These are phyloP conservation scores for Drosophila orosa DNA, from an alignment of 1,140 invertebrate genomes.

Conservation along the genomic window DNA sequence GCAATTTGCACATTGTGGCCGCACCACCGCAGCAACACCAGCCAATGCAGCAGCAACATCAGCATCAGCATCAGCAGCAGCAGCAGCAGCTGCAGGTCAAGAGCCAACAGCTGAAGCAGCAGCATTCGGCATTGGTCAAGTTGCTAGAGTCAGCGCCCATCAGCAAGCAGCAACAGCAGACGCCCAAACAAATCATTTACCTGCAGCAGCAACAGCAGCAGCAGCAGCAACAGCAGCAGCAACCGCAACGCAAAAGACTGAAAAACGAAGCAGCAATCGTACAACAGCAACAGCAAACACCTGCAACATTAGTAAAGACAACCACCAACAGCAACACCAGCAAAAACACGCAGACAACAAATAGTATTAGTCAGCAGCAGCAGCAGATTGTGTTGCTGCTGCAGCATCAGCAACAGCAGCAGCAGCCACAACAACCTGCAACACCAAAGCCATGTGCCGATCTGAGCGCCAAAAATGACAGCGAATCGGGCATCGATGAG, in stretches of 20 bases:
- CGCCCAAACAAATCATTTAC: constrained; percentile 73
- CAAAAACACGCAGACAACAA: constrained; percentile 66
- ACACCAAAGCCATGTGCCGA: constrained; percentile 71
- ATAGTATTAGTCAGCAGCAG: constrained; percentile 81
- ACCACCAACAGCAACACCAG: constrained; percentile 58
- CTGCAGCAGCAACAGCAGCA: constrained; percentile 62
- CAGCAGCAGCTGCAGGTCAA: constrained; percentile 56
- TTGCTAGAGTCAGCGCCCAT: constrained; percentile 81
- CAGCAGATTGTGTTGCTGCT: constrained; percentile 72
- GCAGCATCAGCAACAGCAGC: constrained; percentile 49
- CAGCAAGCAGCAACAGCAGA: constrained; percentile 66
- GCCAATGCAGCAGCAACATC: constrained; percentile 34
- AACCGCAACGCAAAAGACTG: constrained; percentile 83
- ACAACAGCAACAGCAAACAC: constrained; percentile 69
- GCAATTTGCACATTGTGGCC: constrained; percentile 64
- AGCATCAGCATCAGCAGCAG: constrained; percentile 40
- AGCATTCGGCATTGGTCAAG: constrained; percentile 82
- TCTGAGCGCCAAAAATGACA: constrained; percentile 75
- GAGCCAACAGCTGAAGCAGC: constrained; percentile 80
- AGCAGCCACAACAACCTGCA: constrained; percentile 44
- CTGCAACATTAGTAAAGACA: constrained; percentile 79
- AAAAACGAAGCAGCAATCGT: constrained; percentile 73
- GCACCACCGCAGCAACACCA: constrained; percentile 48
- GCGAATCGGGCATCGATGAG: constrained; percentile 76
- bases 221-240: constrained; percentile 56